These are phyloP conservation scores for Bombus confusus DNA, from an alignment of 1,140 invertebrate genomes.

Conservation along the genomic window DNA sequence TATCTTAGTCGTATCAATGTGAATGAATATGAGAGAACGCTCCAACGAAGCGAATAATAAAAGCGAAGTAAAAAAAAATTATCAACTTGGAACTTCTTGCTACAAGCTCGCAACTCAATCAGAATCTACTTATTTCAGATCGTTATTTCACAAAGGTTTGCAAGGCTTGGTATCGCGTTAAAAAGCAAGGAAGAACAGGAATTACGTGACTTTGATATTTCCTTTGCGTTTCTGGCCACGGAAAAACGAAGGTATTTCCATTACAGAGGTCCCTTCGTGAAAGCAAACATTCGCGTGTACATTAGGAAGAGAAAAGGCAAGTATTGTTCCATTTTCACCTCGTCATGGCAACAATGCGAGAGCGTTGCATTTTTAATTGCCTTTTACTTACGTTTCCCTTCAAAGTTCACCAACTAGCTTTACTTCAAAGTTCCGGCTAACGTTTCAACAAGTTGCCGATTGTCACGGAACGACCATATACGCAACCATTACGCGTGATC, in stretches of 20 bases:
- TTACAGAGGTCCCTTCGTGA: neutral
- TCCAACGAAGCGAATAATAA: neutral
- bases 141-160: too few relatives aligned
- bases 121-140: neutral
- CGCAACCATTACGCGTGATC: too few relatives aligned
- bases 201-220: neutral
- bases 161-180: neutral
- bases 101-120: neutral
- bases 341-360: neutral
- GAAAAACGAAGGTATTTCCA: conserved; percentile 11
- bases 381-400: neutral
- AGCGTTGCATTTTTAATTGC: conserved; percentile 27
- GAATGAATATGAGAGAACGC: too few relatives aligned
- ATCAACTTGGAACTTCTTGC: neutral
- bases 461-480: too few relatives aligned
- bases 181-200: neutral
- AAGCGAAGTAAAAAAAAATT: neutral
- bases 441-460: conserved; percentile 7
- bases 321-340: conserved; percentile 23
- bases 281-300: conserved; percentile 1
- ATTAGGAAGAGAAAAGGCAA: conserved; percentile 11
- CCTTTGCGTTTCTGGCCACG: neutral
- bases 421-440: neutral
- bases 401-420: neutral
- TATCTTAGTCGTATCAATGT: too few relatives aligned